phyloP scores from a whole-genome alignment of 2,888 invertebrate species.

The Gryllus longicercus region DNA sequence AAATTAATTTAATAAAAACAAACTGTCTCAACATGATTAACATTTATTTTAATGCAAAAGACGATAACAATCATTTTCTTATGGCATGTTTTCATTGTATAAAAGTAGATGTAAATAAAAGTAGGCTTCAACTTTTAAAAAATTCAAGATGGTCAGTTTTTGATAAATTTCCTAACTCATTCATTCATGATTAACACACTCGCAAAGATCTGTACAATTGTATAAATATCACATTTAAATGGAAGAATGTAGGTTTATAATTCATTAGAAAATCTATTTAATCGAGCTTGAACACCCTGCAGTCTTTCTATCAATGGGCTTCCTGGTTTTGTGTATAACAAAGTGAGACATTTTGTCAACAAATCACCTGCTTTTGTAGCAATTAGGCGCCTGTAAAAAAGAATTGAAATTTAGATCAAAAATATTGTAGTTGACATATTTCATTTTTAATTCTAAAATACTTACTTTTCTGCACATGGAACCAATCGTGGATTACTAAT shows the following conservation, averaged over 20 bases:
- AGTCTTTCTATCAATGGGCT: constrained; percentile 59
- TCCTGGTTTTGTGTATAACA: constrained; percentile 71
- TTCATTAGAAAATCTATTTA: constrained; percentile 46
- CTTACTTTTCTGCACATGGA: constrained; percentile 48
- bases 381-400: constrained; percentile 59
- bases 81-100: too few species aligned
- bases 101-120: too few species aligned
- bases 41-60: too few species aligned
- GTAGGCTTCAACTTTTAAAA: too few species aligned
- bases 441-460: background rate
- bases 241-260: background rate
- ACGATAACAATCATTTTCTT: too few species aligned
- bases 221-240: too few species aligned
- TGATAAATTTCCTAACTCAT: too few species aligned
- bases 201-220: too few species aligned
- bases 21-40: too few species aligned
- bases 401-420: constrained; percentile 29
- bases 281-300: constrained; percentile 55
- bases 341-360: constrained; percentile 70
- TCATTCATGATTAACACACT: too few species aligned
- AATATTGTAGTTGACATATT: constrained; percentile 41
- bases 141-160: too few species aligned
- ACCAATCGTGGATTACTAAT: constrained; percentile 61
- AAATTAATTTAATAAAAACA: too few species aligned
- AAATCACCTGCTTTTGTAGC: constrained; percentile 69